Conservation (phyloP, 2,888 invertebrate genomes). For the Caenorhabditis imperialis region DNA sequence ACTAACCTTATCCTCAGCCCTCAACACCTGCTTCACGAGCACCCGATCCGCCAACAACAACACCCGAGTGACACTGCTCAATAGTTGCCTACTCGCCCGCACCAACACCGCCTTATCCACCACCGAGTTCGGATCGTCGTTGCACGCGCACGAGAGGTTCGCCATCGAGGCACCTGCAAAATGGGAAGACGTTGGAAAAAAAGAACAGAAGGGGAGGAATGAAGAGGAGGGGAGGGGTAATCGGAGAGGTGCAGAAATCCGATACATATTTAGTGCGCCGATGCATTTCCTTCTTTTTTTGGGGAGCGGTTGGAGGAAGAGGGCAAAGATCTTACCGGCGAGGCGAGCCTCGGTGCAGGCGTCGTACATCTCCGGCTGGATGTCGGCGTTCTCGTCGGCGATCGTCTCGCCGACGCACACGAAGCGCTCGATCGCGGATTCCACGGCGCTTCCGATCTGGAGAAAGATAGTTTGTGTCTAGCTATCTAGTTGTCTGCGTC, state of each 20-base stretch:
- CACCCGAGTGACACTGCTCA: slow-evolving; percentile 94
- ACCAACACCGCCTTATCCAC: slow-evolving; percentile 82
- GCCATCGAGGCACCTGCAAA: slow-evolving; percentile 73
- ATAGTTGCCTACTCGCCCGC: slow-evolving; percentile 90
- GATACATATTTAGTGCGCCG: slow-evolving; percentile 31
- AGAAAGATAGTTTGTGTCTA: slow-evolving; percentile 19
- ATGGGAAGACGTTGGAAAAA: slow-evolving; percentile 11
- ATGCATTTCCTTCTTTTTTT: neutral
- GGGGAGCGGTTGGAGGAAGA: too few relatives aligned
- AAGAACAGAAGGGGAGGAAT: slow-evolving; percentile 7
- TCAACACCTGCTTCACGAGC: slow-evolving; percentile 93
- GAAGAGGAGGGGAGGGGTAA: slow-evolving; percentile 20
- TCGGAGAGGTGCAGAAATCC: slow-evolving; percentile 36
- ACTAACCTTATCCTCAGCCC: slow-evolving; percentile 93
- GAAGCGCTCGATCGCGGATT: slow-evolving; percentile 96
- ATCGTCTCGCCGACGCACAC: slow-evolving; percentile 98
- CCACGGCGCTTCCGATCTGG: slow-evolving; percentile 94
- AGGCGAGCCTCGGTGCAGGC: slow-evolving; percentile 96
- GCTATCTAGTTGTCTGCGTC: too few relatives aligned
- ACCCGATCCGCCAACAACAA: slow-evolving; percentile 96
- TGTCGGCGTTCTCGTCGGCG: slow-evolving; percentile 97
- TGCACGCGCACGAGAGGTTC: slow-evolving; percentile 65
- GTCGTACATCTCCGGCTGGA: slow-evolving; percentile 96
- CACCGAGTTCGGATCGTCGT: slow-evolving; percentile 53
- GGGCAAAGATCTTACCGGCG: slow-evolving; percentile 84